Evolutionary conservation across 2,113 vertebrate species (phyloP), one percentile per base, ranked within the genome.

Genomic region (Platysternon megacephalum): DNA sequence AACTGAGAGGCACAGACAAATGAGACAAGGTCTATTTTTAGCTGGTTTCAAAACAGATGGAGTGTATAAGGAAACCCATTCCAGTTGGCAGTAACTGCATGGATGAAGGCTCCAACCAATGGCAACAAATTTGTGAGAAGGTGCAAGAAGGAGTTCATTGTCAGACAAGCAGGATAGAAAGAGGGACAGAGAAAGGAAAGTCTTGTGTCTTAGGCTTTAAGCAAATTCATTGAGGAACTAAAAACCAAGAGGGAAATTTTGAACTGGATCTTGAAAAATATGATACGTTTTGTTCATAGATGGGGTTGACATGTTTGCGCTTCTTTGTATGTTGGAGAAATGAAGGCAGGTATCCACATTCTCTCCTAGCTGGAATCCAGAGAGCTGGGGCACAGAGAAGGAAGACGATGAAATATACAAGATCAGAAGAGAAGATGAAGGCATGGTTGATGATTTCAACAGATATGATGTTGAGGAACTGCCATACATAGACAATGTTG

Each of bases 81-180:
- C 8, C 1, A 52, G 42, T 80, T 46, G 56, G 12, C 2, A 53
- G 13, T 29, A 1, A 58, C 10, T 68, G 29, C 2, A 9, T 46
- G 9, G 13, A 86, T 39, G 3, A 93, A 91, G 32, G 0, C 49
- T 78, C 5, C 26, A 82, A 80, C 3, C n/a, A 4, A 5, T 32
- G 16, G 11, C 16, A 3, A 29, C 65, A 68, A 68, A 82, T 61
- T 76, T 2, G 1, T 21, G 2, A 79, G 3, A 11, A 85, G 58
- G 2, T 1, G 1, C 6, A 24, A 10, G 21, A 82, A 79, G 2
- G 5, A 42, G 78, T 29, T 44, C 6, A 78, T 2, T 13, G 2
- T 32, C 24, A 74, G 22, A 48, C 12, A 1, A 76, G 9, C 2
- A 84, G 58, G 1, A 49, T 87, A 81, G 13, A 22, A 44, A 82